These are phyloP conservation scores for Steatornis caripensis DNA, from an alignment of 2,113 vertebrate genomes.

Conservation along the genomic window DNA sequence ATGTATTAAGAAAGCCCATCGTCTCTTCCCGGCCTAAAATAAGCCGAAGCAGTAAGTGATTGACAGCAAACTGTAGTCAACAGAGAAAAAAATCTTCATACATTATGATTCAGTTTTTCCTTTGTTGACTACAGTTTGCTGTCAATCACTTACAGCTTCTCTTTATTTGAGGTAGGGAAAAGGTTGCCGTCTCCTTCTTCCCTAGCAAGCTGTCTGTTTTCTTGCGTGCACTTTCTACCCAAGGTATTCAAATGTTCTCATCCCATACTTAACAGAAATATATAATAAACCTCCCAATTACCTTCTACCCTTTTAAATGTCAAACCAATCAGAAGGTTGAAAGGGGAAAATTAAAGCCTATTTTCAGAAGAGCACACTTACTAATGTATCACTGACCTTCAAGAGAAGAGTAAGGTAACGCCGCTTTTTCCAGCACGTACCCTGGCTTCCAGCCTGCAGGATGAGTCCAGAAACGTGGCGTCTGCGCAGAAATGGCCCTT, in stretches of 20 bases:
- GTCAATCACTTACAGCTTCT: neutral
- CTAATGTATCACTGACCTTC: neutral
- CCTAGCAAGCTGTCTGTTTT: neutral
- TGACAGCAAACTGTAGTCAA: neutral
- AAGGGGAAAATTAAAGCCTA: neutral
- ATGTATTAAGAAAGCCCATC: neutral
- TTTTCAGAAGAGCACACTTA: neutral
- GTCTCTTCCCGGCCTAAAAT: neutral
- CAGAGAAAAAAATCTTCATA: neutral
- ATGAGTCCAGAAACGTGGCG: neutral
- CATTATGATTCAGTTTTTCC: neutral
- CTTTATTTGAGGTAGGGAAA: neutral
- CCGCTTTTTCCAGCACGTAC: rapidly evolving
- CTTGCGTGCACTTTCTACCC: neutral
- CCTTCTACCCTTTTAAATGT: neutral
- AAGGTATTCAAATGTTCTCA: neutral
- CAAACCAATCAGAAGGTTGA: neutral
- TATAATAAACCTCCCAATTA: neutral
- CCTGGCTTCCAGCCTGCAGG: neutral
- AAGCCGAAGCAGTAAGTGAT: neutral
- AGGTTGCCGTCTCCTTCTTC: neutral
- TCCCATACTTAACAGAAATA: neutral
- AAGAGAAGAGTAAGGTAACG: neutral
- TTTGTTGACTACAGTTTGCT: neutral
- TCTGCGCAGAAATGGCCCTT: neutral